These are phyloP conservation scores for Eupeodes luniger DNA, from an alignment of 2,888 invertebrate genomes.

Conservation along the genomic window DNA sequence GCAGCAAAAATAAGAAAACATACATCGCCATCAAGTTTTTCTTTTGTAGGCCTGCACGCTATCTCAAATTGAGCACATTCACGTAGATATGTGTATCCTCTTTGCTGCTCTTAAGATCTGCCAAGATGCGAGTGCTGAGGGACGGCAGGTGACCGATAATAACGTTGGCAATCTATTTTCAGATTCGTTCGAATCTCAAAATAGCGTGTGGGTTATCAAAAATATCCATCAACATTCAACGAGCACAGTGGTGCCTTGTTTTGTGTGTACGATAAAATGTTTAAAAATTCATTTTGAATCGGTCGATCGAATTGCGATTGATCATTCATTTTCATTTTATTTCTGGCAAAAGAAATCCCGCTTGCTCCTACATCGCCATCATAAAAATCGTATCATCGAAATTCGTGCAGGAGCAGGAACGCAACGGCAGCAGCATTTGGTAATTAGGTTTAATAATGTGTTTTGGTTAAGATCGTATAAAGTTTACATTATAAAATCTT, in stretches of 20 bases:
- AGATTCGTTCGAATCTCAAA: slow-evolving; percentile 54
- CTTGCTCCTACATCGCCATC: background rate
- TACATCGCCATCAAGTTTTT: background rate
- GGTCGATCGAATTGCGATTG: slow-evolving; percentile 10
- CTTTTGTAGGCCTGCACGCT: slow-evolving; percentile 18
- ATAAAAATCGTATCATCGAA: slow-evolving; percentile 8
- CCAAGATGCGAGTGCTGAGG: background rate
- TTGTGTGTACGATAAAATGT: background rate
- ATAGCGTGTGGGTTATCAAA: slow-evolving; percentile 73
- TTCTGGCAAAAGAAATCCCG: background rate
- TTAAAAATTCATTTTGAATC: slow-evolving; percentile 8
- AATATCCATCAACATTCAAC: slow-evolving; percentile 57
- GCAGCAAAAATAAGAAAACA: background rate
- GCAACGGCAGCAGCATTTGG: background rate
- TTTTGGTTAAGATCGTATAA: slow-evolving; percentile 23
- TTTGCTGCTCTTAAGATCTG: background rate
- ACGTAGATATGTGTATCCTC: background rate
- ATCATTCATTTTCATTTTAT: slow-evolving; percentile 5
- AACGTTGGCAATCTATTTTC: slow-evolving; percentile 65
- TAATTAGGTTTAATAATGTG: slow-evolving; percentile 43
- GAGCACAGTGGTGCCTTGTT: slow-evolving; percentile 20
- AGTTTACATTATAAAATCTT: slow-evolving; percentile 47
- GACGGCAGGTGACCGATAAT: slow-evolving; percentile 56
- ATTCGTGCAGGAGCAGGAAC: background rate
- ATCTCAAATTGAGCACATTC: slow-evolving; percentile 39